Evolutionary conservation across 2,113 vertebrate species (phyloP).

Genomic region (Hucho hucho): DNA sequence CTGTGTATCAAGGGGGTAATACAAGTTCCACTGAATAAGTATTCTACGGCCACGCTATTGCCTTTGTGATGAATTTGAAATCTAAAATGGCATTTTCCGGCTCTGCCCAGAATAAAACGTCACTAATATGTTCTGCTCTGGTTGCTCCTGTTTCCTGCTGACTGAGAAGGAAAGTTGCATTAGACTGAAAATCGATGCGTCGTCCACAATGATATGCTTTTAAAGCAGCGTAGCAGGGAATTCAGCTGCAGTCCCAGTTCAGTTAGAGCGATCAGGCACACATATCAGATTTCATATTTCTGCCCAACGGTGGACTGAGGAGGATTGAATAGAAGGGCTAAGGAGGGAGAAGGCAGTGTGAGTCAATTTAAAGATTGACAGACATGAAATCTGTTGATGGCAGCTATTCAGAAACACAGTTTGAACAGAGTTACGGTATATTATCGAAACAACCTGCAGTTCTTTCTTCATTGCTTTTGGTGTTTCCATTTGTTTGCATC

Average conservation of each 20-base stretch:
- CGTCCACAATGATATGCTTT: conserved; percentile 7
- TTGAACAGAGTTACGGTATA: not conserved
- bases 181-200: conserved; percentile 19
- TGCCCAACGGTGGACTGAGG: not conserved
- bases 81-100: not conserved
- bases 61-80: not conserved
- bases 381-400: not conserved
- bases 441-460: not conserved
- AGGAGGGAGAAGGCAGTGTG: not conserved
- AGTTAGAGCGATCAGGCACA: not conserved
- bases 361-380: not conserved
- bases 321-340: not conserved
- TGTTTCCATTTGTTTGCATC: not conserved
- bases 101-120: not conserved
- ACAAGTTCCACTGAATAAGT: too few relatives aligned
- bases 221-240: not conserved
- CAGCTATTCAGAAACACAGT: not conserved
- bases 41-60: not conserved
- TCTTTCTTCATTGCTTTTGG: not conserved
- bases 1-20: not conserved
- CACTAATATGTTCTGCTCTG: not conserved
- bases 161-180: conserved; percentile 2
- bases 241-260: not conserved
- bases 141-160: not conserved
- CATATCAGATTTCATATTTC: conserved; percentile 3